Base-by-base conservation (phyloP, 2,888 invertebrate genomes). In the Autographa pulchrina region DNA sequence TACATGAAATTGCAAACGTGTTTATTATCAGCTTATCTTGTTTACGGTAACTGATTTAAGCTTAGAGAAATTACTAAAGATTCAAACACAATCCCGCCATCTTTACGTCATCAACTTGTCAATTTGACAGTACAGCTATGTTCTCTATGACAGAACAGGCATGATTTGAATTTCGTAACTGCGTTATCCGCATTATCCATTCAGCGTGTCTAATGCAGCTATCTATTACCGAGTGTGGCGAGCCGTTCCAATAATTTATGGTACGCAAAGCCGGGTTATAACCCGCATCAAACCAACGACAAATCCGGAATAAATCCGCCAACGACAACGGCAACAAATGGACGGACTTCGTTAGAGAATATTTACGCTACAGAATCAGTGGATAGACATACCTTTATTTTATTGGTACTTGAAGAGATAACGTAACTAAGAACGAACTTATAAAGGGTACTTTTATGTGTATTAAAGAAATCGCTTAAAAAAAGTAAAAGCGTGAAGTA, bases 221-320 rank as follows among this genome's bases (percentile, higher is more conserved):
- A 41, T 25, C 38, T 56, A 63, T 74, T 79, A 79, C 54, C 18
- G 59, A 60, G 59, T 59, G 75, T 79, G 54, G 67, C 74, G 61
- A 74, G 25, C 75, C 61, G 62, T 75, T 75, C 38, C 62, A 60
- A 70, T 80, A 80, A 62, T 65, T 76, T 75, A 76, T 65, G 76
- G 62, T 75, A 62, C 63, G 62, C 25, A 80, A 71, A 71, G 58
- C 68, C 68, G 67, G 56, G 65, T 68, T 66, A 41, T 31, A 70
- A 63, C 70, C 58, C 43, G 43, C 54, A 62, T 70, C 78, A 67
- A 62, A 69, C 66, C 52, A 62, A 62, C 41, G 56, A 70, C 80
- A 74, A 75, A 80, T 70, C 65, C 76, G 11, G 61, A 64, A 74
- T 79, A 70, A 82, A 82, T 78, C 78, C 67, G 58, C 9, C 31